Percentiles rank a stretch among this genome's conserved stretches.
Evolutionary conservation across 2,113 vertebrate species (phyloP).

Genomic region (Orthonyx spaldingii): DNA sequence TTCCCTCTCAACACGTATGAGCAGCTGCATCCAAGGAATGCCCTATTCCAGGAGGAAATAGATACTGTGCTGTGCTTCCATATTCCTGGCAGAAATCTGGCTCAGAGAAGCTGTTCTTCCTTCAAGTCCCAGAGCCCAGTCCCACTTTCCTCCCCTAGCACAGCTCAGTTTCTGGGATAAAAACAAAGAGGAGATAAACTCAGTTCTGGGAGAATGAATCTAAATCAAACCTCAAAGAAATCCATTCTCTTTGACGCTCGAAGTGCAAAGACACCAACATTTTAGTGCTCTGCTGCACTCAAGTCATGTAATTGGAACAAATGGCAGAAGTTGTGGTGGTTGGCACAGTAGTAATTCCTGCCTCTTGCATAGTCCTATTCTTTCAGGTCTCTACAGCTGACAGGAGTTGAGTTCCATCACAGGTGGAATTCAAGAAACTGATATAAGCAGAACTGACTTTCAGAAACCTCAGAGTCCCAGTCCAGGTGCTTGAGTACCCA

Average conservation of each 20-base stretch:
- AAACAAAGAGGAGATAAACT: background rate
- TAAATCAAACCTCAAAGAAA: background rate
- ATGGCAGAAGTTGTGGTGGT: background rate
- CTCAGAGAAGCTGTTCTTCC: background rate
- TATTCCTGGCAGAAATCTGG: background rate
- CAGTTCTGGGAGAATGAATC: background rate
- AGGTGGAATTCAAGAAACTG: rapidly evolving
- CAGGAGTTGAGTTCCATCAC: background rate
- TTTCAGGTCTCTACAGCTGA: background rate
- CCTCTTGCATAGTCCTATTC: background rate
- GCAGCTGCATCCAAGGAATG: background rate
- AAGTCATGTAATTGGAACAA: background rate
- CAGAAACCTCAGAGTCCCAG: background rate
- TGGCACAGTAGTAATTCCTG: background rate
- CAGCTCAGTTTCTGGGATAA: background rate
- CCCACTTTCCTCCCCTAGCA: background rate
- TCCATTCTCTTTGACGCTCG: background rate
- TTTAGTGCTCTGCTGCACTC: background rate
- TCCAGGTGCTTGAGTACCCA: background rate
- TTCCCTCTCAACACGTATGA: background rate
- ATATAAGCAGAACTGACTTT: background rate
- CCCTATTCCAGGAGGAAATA: background rate
- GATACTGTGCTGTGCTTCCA: background rate
- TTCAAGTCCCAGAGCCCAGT: background rate
- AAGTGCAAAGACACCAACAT: background rate